Base-by-base conservation (phyloP, 2,888 invertebrate genomes). In the Temnothorax unifasciatus region DNA sequence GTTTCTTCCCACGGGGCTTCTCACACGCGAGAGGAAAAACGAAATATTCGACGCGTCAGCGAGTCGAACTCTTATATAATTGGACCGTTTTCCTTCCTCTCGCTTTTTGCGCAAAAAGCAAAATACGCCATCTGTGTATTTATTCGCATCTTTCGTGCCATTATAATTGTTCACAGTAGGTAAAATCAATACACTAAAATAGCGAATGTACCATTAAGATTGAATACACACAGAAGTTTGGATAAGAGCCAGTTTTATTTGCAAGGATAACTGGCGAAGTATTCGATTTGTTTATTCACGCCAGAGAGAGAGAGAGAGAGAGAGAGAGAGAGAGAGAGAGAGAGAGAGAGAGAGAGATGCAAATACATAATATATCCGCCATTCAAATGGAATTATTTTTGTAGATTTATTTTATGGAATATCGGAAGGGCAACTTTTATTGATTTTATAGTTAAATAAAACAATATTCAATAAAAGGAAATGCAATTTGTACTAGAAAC, bases 21-120 rank as follows among this genome's bases (percentile, higher is more conserved):
- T 59, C 15, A 38, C 50, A 13, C 47, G 44, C 25, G 21, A 25
- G 6, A 34, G 13, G 2, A 59, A 66, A 77, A 54, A 66, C 21
- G 13, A 79, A 69, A 79, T 44, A 38, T 47, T 13, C 18, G 18
- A 54, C 54, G 25, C 25, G n/a, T 41, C 41, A n/a, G 1, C 59
- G 44, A 73, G 52, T 82, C 52, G 63, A 82, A 63, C 13, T 50
- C n/a, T 81, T 82, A 59, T 47, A 21, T 47, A 11, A 69, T 69
- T 21, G 69, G 9, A 47, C 21, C 13, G n/a, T 57, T 59, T 21
- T 29, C 21, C 9, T 38, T 44, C 1, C 11, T 44, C 18, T 59
- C 13, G n/a, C 5, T 34, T 1, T 71, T 44, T 41, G 25, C 5
- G 25, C 21, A 15, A 29, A 21, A 0, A 44, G 18, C 21, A 52